Conservation (phyloP, 2,797 vertebrate species). For the Poecilia velifera region DNA sequence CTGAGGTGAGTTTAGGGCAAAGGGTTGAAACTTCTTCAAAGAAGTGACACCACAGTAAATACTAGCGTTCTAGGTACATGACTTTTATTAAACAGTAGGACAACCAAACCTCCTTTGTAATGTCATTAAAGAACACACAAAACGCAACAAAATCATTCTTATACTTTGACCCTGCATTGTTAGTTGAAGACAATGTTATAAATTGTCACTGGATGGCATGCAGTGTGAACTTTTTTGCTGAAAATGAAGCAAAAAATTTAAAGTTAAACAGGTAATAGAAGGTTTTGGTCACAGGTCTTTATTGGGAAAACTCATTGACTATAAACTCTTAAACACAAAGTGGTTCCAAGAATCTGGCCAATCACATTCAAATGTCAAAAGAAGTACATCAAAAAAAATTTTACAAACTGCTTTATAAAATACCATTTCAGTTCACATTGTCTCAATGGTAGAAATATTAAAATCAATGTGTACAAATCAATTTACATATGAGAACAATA, state of each 20-base stretch:
- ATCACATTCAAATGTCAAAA: background rate
- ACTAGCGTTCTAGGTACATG: background rate
- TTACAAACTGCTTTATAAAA: background rate
- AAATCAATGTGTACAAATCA: background rate
- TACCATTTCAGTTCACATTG: background rate
- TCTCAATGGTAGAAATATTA: background rate
- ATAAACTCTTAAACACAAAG: background rate
- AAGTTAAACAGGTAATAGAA: background rate
- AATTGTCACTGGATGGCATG: background rate
- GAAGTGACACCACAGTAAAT: background rate
- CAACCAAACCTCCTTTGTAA: background rate
- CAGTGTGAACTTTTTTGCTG: background rate
- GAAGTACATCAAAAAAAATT: background rate
- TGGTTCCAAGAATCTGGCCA: background rate
- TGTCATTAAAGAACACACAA: background rate
- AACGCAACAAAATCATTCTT: background rate
- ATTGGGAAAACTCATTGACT: background rate
- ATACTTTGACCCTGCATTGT: background rate
- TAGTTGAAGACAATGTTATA: background rate
- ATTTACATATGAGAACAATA: background rate
- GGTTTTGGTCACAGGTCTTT: background rate
- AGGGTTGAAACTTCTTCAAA: background rate
- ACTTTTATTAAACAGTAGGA: background rate
- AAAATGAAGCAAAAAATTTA: background rate
- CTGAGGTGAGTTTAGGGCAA: constrained; percentile 3